Evolutionary conservation across 1,140 invertebrate species (phyloP).

Genomic region (Odontomachus brunneus): DNA sequence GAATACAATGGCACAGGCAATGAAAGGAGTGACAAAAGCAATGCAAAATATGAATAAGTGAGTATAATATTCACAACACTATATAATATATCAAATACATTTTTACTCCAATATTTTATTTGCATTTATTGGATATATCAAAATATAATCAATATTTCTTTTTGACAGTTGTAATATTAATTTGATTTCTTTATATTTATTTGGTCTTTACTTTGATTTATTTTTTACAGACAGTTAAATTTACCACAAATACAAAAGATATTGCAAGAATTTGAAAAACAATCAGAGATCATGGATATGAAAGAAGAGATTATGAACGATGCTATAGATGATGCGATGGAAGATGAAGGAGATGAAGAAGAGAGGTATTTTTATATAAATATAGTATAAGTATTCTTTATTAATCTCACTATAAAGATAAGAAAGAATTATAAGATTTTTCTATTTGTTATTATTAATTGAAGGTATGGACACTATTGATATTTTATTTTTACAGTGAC

Average conservation of each 20-base stretch:
- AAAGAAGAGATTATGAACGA: conserved; percentile 99
- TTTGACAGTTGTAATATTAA: conserved; percentile 11
- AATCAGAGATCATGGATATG: conserved; percentile 99
- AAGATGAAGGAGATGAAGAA: conserved; percentile 99
- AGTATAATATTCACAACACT: conserved; percentile 41
- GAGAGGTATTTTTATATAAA: conserved; percentile 90
- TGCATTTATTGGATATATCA: neutral
- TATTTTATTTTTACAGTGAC: conserved; percentile 87
- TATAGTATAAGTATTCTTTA: neutral
- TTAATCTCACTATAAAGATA: neutral
- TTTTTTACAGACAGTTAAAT: conserved; percentile 92
- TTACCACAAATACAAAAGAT: conserved; percentile 99
- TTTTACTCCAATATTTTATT: conserved; percentile 27
- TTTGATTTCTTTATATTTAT: conserved; percentile 7
- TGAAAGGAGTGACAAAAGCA: conserved; percentile 99
- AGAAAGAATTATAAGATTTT: conserved; percentile 8
- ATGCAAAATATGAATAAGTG: conserved; percentile 99
- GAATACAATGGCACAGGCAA: conserved; percentile 99
- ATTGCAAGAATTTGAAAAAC: conserved; percentile 99
- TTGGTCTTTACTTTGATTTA: conserved; percentile 12
- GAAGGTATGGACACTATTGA: conserved; percentile 25
- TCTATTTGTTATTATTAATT: neutral
- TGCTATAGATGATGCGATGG: conserved; percentile 99
- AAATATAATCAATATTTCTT: conserved; percentile 6
- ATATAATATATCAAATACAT: conserved; percentile 14